Evolutionary conservation across 1,140 invertebrate species (phyloP).

Genomic region (Delia radicum): DNA sequence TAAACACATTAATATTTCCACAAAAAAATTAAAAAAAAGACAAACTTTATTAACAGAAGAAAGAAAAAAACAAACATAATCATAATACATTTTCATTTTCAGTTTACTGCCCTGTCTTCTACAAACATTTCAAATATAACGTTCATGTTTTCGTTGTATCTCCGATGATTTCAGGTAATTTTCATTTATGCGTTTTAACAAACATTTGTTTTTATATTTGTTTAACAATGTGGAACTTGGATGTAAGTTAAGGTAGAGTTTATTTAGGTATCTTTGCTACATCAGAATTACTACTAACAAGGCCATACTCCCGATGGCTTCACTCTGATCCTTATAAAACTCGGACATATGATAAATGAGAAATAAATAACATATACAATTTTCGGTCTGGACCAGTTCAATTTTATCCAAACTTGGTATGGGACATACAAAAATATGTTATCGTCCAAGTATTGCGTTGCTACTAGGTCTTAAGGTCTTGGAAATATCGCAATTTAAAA

Average conservation of each 20-base stretch:
- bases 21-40: background rate
- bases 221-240: conserved; percentile 14
- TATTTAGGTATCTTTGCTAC: no score
- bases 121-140: background rate
- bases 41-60: background rate
- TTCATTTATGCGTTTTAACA: conserved; percentile 11
- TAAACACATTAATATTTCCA: background rate
- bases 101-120: background rate
- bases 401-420: no score
- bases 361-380: no score
- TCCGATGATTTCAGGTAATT: conserved; percentile 8
- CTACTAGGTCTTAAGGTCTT: no score
- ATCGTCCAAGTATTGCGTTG: no score
- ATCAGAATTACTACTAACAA: no score
- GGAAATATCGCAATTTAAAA: no score
- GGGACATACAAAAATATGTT: no score
- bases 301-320: no score
- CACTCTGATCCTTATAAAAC: no score
- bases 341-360: no score
- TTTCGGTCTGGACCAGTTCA: no score
- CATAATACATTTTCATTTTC: background rate
- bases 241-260: background rate
- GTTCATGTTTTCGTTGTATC: background rate
- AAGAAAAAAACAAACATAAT: background rate
- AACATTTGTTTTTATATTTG: conserved; percentile 17